These are phyloP conservation scores for Linhomoeus sp. DNA, from an alignment of 2,888 invertebrate species.

Conservation along the genomic window DNA sequence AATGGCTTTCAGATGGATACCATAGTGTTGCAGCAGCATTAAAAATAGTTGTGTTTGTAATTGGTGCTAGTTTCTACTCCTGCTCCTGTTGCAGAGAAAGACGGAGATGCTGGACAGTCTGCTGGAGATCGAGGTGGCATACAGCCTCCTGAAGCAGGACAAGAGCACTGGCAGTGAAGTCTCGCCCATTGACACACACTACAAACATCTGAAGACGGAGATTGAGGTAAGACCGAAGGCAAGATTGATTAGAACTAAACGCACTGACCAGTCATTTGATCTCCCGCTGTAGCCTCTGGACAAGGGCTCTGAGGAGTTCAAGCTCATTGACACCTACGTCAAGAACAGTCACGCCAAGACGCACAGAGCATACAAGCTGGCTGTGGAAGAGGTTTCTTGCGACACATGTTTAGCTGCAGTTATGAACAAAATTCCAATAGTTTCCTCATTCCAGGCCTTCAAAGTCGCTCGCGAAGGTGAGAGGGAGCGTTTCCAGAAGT, in stretches of 20 bases:
- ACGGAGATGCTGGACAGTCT: slow-evolving; percentile 72
- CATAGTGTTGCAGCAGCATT: no score
- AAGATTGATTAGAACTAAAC: no score
- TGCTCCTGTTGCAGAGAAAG: slow-evolving; percentile 39
- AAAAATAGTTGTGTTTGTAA: no score
- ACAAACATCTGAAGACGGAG: slow-evolving; percentile 61
- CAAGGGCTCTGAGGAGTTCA: slow-evolving; percentile 46
- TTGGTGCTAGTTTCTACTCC: no score
- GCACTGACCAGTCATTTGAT: no score
- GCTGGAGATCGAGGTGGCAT: slow-evolving; percentile 84
- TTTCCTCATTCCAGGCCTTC: slow-evolving; percentile 27
- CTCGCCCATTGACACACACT: slow-evolving; percentile 59
- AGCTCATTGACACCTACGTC: slow-evolving; percentile 52
- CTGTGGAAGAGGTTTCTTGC: slow-evolving; percentile 38
- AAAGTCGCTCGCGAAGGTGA: slow-evolving; percentile 33
- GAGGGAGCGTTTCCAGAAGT: slow-evolving; percentile 44
- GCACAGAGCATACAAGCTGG: slow-evolving; percentile 51
- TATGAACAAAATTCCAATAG: no score
- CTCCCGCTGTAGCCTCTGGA: slow-evolving; percentile 44
- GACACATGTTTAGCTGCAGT: not conserved
- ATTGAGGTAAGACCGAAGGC: no score
- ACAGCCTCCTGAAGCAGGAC: slow-evolving; percentile 50
- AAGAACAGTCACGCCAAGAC: slow-evolving; percentile 79
- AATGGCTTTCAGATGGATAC: no score
- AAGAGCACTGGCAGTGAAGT: slow-evolving; percentile 32